Conservation (phyloP, 2,888 invertebrate species). For the Hydroisotoma schaefferi region DNA sequence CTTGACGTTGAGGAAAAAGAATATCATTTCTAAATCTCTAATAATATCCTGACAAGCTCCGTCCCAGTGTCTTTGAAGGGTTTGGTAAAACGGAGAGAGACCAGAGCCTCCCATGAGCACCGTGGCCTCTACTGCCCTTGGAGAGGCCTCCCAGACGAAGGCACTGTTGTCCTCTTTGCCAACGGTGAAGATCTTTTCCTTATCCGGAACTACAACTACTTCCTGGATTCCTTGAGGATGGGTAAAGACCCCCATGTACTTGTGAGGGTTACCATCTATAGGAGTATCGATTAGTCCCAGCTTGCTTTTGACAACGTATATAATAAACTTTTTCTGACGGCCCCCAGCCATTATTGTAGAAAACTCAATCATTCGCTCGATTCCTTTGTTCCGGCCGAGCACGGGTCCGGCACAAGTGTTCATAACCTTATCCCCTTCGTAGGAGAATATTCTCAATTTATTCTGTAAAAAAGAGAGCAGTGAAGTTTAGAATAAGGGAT, state of each 20-base stretch:
- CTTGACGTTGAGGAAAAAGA: constrained; percentile 43
- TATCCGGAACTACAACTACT: constrained; percentile 23
- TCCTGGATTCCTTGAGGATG: constrained; percentile 40
- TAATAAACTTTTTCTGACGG: constrained; percentile 33
- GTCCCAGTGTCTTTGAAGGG: constrained; percentile 34
- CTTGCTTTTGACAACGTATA: constrained; percentile 38
- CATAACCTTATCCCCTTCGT: constrained; percentile 24
- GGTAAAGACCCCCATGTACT: constrained; percentile 43
- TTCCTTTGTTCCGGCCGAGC: constrained; percentile 29
- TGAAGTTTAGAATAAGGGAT: background rate
- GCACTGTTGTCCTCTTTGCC: constrained; percentile 35
- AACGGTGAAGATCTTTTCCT: constrained; percentile 37
- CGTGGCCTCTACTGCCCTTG: constrained; percentile 26
- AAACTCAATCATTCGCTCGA: constrained; percentile 30
- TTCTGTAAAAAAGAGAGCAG: constrained; percentile 19
- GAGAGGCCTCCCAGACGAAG: constrained; percentile 33
- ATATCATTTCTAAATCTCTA: constrained; percentile 41
- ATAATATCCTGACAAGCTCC: constrained; percentile 39
- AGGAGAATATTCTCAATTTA: constrained; percentile 32
- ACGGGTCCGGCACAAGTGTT: constrained; percentile 30
- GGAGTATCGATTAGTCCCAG: constrained; percentile 44
- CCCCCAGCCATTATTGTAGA: constrained; percentile 17
- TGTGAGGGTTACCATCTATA: constrained; percentile 45
- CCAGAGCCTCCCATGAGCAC: constrained; percentile 36
- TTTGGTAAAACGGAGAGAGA: constrained; percentile 32